These are phyloP conservation scores for Tenodera sinensis DNA, from an alignment of 2,888 invertebrate species.

Conservation along the genomic window DNA sequence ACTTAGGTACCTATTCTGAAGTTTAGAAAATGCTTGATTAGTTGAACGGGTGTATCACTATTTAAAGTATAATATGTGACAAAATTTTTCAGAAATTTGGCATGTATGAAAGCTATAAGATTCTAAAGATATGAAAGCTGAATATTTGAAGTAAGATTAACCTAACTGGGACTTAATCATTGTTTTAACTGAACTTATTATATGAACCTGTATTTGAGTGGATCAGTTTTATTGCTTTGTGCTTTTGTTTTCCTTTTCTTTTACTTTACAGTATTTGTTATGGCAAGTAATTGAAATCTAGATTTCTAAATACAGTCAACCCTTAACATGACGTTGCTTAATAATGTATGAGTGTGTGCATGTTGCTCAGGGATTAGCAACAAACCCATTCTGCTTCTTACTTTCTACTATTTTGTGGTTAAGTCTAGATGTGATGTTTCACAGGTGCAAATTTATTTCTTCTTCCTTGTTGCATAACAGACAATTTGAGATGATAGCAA, in stretches of 20 bases:
- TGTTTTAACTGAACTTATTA: not conserved
- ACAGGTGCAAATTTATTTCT: no score
- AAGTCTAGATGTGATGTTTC: no score
- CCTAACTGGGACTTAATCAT: not conserved
- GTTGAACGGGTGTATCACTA: not conserved
- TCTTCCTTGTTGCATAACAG: no score
- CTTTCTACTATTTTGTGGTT: no score
- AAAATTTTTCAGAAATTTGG: not conserved
- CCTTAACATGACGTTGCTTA: not conserved
- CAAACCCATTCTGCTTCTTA: no score
- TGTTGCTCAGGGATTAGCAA: no score
- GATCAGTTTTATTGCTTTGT: not conserved
- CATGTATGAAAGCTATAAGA: not conserved
- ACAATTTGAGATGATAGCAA: no score
- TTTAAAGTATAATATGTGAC: no score
- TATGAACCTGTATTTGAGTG: not conserved
- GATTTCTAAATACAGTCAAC: not conserved
- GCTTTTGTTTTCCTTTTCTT: not conserved
- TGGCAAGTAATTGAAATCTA: not conserved
- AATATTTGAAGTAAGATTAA: not conserved
- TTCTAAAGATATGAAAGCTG: not conserved
- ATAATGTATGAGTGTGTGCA: no score
- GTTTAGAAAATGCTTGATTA: not conserved
- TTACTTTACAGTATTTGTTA: not conserved
- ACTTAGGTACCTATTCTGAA: not conserved